phyloP scores from a whole-genome alignment of 2,113 vertebrate genomes.

The Lagopus muta region DNA sequence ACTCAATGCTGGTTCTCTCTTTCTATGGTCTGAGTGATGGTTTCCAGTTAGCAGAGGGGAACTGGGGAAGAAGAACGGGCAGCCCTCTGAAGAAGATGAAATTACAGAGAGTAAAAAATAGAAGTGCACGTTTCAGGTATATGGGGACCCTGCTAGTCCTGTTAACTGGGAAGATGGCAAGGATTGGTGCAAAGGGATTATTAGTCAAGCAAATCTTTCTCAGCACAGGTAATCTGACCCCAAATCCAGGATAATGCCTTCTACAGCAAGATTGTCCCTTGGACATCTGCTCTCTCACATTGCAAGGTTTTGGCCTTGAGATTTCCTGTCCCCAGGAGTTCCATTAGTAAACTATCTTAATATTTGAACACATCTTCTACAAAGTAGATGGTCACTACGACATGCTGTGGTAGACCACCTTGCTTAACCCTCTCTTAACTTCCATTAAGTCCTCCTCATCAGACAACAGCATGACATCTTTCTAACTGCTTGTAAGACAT shows the following conservation, averaged over 20 bases:
- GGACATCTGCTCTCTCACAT: not conserved
- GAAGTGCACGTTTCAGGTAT: not conserved
- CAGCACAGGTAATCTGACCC: constrained; percentile 9
- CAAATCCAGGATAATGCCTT: constrained; percentile 52
- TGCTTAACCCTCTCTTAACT: not conserved
- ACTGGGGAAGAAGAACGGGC: not conserved
- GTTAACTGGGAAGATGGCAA: not conserved
- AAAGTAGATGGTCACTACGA: not conserved
- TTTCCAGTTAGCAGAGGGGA: not conserved
- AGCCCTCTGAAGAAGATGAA: constrained; percentile 35
- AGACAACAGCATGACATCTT: constrained; percentile 27
- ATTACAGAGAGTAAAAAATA: constrained; percentile 31
- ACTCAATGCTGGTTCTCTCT: not conserved
- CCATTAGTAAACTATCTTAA: not conserved
- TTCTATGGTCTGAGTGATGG: not conserved
- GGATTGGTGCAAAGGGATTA: constrained; percentile 32
- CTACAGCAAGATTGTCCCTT: not conserved
- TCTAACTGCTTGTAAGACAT: not conserved
- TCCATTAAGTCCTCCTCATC: constrained; percentile 23
- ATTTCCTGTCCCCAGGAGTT: constrained; percentile 13
- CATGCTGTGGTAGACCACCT: not conserved
- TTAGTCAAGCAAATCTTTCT: constrained; percentile 18
- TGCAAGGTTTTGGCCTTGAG: not conserved
- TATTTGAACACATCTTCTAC: not conserved
- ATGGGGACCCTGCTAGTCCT: not conserved